Conservation (phyloP, 1,140 invertebrate genomes). For the Drosophila nebulosa region DNA sequence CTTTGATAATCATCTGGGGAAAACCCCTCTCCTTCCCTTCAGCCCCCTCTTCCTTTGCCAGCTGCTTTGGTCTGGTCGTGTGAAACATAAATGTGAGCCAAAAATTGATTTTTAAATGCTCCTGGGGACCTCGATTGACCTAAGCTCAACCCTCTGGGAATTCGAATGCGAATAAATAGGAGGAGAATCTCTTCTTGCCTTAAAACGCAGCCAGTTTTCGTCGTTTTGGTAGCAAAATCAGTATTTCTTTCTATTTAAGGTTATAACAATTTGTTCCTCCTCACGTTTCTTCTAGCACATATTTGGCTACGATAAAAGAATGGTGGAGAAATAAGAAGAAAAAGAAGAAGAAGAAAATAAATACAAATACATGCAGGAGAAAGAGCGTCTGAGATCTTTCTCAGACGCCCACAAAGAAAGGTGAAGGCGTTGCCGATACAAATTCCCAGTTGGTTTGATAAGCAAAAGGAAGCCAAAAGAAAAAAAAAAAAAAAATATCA, state of each 20-base stretch:
- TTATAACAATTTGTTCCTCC: constrained; percentile 59
- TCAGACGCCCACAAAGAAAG: constrained; percentile 55
- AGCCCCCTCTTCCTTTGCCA: neutral
- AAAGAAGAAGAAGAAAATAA: too few species aligned
- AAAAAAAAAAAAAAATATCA: constrained; percentile 13
- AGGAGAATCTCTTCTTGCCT: constrained; percentile 21
- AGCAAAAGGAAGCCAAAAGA: constrained; percentile 54
- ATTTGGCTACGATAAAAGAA: constrained; percentile 45
- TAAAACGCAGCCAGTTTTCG: constrained; percentile 34
- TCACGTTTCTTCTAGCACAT: constrained; percentile 50
- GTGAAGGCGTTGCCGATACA: constrained; percentile 52
- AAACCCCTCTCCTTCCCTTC: constrained; percentile 1
- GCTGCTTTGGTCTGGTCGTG: too few species aligned
- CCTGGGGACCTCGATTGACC: constrained; percentile 45
- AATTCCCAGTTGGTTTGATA: constrained; percentile 67
- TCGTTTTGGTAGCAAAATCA: constrained; percentile 29
- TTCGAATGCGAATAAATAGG: constrained; percentile 18
- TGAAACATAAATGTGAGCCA: constrained; percentile 53
- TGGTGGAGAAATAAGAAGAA: too few species aligned
- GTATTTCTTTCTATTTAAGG: constrained; percentile 54
- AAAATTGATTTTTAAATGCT: constrained; percentile 62
- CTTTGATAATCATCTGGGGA: constrained; percentile 46
- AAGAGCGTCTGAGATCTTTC: neutral
- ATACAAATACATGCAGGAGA: neutral
- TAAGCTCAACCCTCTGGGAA: constrained; percentile 56